Percentiles rank a stretch among this genome's conserved stretches.
Evolutionary conservation across 92 coral and sea anemone genomes (phyloP).

Genomic region (Palythoa caribaeorum): DNA sequence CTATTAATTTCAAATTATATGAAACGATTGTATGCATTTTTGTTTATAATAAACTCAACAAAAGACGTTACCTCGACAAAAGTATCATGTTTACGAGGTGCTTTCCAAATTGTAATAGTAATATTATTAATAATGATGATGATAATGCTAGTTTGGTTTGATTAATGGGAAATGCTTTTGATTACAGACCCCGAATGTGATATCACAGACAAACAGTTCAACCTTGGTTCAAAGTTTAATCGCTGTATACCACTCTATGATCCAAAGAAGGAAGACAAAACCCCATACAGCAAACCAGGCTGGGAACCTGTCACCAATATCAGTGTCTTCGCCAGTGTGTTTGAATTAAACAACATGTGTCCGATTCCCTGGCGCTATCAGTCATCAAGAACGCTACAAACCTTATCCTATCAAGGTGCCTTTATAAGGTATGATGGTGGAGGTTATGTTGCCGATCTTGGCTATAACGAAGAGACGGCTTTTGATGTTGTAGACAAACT

Average conservation of each 20-base stretch:
- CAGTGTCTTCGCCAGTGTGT: constrained; percentile 57
- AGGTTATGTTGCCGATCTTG: constrained; percentile 83
- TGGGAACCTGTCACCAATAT: constrained; percentile 76
- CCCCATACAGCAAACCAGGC: constrained; percentile 67
- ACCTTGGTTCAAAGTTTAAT: constrained; percentile 42
- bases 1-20: too few species aligned
- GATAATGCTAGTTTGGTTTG: background rate
- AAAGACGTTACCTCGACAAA: too few species aligned
- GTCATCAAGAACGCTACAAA: constrained; percentile 60
- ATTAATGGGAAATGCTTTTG: background rate
- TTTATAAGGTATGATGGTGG: constrained; percentile 73
- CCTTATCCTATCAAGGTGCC: constrained; percentile 63
- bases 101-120: too few species aligned
- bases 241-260: constrained; percentile 72
- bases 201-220: constrained; percentile 23
- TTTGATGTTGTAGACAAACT: constrained; percentile 55
- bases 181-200: constrained; percentile 56
- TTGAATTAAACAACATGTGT: constrained; percentile 67
- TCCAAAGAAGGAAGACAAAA: constrained; percentile 63
- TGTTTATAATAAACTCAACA: too few species aligned
- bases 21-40: too few species aligned
- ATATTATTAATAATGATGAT: background rate
- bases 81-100: too few species aligned
- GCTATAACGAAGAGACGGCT: constrained; percentile 77
- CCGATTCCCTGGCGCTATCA: constrained; percentile 83